Percentiles rank a stretch among this genome's conserved stretches.
Evolutionary conservation across 1,140 invertebrate genomes (phyloP).

Genomic region (Acromyrmex charruanus): DNA sequence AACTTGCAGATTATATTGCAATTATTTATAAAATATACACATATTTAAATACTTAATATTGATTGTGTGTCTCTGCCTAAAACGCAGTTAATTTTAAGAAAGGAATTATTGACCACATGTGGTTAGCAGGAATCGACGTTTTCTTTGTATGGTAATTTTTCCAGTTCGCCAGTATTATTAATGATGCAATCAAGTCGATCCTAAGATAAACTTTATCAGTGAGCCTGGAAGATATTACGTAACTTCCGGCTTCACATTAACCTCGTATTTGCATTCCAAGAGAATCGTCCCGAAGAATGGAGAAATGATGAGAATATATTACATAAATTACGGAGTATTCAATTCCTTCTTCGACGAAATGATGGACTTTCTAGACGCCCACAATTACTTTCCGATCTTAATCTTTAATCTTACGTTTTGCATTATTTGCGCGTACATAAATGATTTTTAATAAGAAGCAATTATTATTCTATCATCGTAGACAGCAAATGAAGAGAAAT

Average conservation of each 20-base stretch:
- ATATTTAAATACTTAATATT: too few species aligned
- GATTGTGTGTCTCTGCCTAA: too few species aligned
- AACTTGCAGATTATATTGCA: too few species aligned
- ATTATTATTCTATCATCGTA: constrained; percentile 14
- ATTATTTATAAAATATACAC: too few species aligned
- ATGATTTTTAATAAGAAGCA: background rate
- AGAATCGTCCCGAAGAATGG: constrained; percentile 83
- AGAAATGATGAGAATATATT: constrained; percentile 87
- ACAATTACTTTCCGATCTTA: constrained; percentile 82
- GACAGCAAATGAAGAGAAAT: constrained; percentile 74
- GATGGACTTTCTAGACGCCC: constrained; percentile 74
- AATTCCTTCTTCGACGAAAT: constrained; percentile 88
- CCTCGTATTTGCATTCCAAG: constrained; percentile 89
- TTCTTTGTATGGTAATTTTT: constrained; percentile 73
- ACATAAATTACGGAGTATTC: constrained; percentile 91
- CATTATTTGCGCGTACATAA: background rate
- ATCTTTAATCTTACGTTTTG: background rate
- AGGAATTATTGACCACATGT: too few species aligned
- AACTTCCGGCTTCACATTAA: constrained; percentile 89
- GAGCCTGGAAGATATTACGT: constrained; percentile 91
- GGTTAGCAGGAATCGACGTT: background rate
- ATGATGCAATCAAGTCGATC: constrained; percentile 89
- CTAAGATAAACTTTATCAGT: constrained; percentile 89
- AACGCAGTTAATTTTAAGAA: too few species aligned
- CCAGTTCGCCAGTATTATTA: constrained; percentile 86